Evolutionary conservation across 2,888 invertebrate genomes (phyloP).

Genomic region (Patella pellucida): DNA sequence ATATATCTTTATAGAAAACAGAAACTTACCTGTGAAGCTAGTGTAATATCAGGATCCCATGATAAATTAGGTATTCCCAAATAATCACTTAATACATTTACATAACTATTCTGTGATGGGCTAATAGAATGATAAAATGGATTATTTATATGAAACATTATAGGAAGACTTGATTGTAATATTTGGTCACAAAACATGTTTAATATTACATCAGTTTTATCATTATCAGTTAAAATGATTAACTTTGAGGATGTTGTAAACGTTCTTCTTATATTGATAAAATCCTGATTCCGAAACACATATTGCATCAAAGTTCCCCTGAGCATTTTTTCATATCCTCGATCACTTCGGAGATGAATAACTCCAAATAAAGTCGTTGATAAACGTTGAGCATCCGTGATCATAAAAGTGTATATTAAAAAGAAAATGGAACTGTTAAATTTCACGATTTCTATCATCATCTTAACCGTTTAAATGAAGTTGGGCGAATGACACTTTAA

Average conservation of each 20-base stretch:
- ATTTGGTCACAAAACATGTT: slow-evolving; percentile 46
- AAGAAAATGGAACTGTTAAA: too few species aligned
- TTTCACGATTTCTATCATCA: too few species aligned
- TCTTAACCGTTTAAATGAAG: too few species aligned
- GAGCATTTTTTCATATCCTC: not conserved
- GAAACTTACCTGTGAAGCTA: slow-evolving; percentile 45
- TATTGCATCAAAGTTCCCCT: not conserved
- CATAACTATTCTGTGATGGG: slow-evolving; percentile 41
- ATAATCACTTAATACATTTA: slow-evolving; percentile 41
- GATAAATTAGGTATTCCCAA: slow-evolving; percentile 49
- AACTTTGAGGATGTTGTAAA: slow-evolving; percentile 8
- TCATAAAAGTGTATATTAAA: too few species aligned
- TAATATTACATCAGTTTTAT: slow-evolving; percentile 40
- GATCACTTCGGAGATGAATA: slow-evolving; percentile 19
- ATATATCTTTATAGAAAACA: not conserved
- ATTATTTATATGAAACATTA: slow-evolving; percentile 42
- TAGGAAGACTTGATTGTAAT: slow-evolving; percentile 42
- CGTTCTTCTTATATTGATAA: slow-evolving; percentile 1
- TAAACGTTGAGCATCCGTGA: not conserved
- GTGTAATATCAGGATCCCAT: slow-evolving; percentile 49
- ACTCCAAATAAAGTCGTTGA: slow-evolving; percentile 7
- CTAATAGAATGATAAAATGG: slow-evolving; percentile 29
- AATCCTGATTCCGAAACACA: not conserved
- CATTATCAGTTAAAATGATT: slow-evolving; percentile 1
- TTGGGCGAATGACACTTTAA: too few species aligned